Evolutionary conservation across 2,113 vertebrate genomes (phyloP).

Genomic region (Orthochromis malagaraziensis): DNA sequence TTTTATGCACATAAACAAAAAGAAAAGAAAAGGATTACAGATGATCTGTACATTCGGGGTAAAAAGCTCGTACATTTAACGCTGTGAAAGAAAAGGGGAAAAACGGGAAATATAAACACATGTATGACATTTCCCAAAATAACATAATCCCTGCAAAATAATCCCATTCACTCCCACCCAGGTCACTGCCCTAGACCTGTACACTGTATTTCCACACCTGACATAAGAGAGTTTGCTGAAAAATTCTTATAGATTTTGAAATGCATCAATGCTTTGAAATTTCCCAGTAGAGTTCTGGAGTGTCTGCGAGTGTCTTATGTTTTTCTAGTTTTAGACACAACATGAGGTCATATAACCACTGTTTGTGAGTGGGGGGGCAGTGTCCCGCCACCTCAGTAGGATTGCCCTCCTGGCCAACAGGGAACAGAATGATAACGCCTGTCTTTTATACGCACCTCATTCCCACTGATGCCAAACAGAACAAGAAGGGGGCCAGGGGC

Average conservation of each 20-base stretch:
- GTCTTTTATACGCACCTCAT: background rate
- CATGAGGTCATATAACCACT: rapidly evolving
- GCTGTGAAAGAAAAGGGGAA: background rate
- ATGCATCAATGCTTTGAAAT: background rate
- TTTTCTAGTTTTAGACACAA: background rate
- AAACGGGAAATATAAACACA: background rate
- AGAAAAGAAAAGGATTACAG: background rate
- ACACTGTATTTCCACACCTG: background rate
- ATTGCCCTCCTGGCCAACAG: background rate
- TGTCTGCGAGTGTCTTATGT: background rate
- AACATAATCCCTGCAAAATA: background rate
- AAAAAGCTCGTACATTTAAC: background rate
- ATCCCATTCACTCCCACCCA: background rate
- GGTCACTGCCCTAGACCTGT: background rate
- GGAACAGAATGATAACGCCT: background rate
- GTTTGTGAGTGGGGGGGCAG: background rate
- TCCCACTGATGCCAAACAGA: background rate
- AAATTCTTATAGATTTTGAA: background rate
- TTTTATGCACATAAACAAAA: background rate
- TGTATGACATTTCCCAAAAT: background rate
- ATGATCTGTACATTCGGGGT: rapidly evolving
- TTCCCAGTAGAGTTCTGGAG: background rate
- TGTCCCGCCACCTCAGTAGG: background rate
- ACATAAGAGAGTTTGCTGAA: background rate
- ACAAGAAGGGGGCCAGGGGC: background rate